These are phyloP conservation scores for Callionymus lyra DNA, from an alignment of 2,113 vertebrate genomes.

Conservation along the genomic window DNA sequence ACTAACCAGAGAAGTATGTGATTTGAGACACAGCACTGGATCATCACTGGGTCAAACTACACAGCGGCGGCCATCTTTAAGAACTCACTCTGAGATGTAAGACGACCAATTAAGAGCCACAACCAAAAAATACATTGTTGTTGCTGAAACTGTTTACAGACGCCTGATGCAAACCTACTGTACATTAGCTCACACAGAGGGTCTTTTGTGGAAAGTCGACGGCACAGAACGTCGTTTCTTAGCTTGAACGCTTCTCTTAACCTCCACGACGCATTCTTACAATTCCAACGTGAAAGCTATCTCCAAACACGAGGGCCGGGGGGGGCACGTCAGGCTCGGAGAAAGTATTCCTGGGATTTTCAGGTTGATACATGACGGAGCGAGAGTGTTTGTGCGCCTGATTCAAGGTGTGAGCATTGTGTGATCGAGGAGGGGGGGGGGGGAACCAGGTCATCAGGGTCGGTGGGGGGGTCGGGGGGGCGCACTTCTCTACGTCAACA, in stretches of 20 bases:
- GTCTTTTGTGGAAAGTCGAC: conserved; percentile 11
- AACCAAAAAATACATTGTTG: no score
- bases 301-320: conserved; percentile 38
- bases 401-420: conserved; percentile 4
- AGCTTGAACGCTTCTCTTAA: conserved; percentile 15
- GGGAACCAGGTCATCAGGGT: conserved; percentile 26
- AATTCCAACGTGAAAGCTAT: conserved; percentile 51
- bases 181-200: no score
- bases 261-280: conserved; percentile 31
- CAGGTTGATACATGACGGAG: conserved; percentile 39
- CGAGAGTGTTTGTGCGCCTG: conserved; percentile 5
- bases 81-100: no score
- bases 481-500: conserved; percentile 49
- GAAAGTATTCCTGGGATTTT: conserved; percentile 35
- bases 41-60: no score
- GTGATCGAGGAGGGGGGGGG: conserved; percentile 23
- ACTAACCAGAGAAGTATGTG: no score
- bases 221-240: conserved; percentile 6
- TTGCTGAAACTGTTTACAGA: no score
- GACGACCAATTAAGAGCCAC: no score
- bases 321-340: conserved; percentile 23
- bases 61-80: no score
- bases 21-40: no score
- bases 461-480: conserved; percentile 6
- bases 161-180: no score